Percentiles rank a stretch among this genome's conserved stretches.
Evolutionary conservation across 2,113 vertebrate genomes (phyloP).

Genomic region (Clarias batrachus): DNA sequence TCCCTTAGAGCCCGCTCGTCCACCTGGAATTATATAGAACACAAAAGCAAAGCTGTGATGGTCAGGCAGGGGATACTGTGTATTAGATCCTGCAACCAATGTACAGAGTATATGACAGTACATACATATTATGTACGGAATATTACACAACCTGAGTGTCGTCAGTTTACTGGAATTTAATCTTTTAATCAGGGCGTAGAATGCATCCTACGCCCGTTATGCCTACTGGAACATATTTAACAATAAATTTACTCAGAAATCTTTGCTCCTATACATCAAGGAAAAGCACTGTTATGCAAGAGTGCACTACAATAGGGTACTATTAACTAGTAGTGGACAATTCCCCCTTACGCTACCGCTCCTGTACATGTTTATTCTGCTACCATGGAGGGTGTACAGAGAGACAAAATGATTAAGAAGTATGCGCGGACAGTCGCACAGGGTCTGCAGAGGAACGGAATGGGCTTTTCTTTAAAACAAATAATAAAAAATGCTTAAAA

Average conservation of each 20-base stretch:
- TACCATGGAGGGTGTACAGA: too few relatives aligned
- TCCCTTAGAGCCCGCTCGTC: slow-evolving; percentile 92
- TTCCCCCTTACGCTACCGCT: too few relatives aligned
- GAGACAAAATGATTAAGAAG: too few relatives aligned
- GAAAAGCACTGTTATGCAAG: background rate
- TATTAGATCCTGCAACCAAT: background rate
- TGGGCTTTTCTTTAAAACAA: too few relatives aligned
- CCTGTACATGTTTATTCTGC: too few relatives aligned
- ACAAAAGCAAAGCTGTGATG: background rate
- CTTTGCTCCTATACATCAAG: background rate
- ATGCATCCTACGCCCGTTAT: background rate
- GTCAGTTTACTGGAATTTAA: too few relatives aligned
- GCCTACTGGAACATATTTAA: background rate
- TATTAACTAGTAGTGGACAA: background rate
- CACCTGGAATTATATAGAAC: slow-evolving; percentile 72
- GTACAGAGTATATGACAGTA: background rate
- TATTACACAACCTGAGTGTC: too few relatives aligned
- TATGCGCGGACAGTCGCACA: too few relatives aligned
- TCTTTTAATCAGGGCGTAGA: background rate
- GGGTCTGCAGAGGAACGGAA: too few relatives aligned
- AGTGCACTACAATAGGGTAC: background rate
- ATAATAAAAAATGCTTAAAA: too few relatives aligned
- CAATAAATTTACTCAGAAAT: background rate
- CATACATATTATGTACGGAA: too few relatives aligned
- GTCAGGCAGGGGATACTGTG: background rate